phyloP scores from a whole-genome alignment of 2,797 vertebrate species.

The Todus mexicanus region DNA sequence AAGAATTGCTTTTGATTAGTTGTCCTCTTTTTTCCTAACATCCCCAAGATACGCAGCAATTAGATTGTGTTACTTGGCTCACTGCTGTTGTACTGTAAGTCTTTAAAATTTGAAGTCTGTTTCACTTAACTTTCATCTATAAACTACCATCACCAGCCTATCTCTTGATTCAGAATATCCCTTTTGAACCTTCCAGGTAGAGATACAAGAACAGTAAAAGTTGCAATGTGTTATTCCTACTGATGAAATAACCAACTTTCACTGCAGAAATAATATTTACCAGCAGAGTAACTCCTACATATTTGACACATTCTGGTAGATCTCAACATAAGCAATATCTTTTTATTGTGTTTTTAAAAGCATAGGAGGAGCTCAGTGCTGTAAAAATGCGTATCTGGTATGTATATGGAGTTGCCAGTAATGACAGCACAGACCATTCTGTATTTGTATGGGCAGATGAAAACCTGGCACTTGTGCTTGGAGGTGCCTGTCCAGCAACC shows the following conservation, averaged over 20 bases:
- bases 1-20: background rate
- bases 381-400: background rate
- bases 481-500: background rate
- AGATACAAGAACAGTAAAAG: background rate
- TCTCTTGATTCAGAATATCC: background rate
- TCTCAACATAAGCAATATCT: background rate
- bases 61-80: background rate
- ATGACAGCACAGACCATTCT: background rate
- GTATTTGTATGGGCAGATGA: background rate
- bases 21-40: background rate
- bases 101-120: background rate
- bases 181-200: background rate
- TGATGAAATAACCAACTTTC: background rate
- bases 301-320: background rate
- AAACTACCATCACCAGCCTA: background rate
- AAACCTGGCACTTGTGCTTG: background rate
- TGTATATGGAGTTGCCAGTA: background rate
- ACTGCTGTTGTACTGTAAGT: background rate
- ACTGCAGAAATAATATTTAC: background rate
- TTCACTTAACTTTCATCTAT: background rate
- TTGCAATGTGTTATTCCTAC: background rate
- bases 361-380: background rate
- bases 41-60: background rate
- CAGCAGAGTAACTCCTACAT: background rate
- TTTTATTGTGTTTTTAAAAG: background rate